These are phyloP conservation scores for Dermatemys mawii DNA, from an alignment of 2,113 vertebrate genomes.

Conservation along the genomic window DNA sequence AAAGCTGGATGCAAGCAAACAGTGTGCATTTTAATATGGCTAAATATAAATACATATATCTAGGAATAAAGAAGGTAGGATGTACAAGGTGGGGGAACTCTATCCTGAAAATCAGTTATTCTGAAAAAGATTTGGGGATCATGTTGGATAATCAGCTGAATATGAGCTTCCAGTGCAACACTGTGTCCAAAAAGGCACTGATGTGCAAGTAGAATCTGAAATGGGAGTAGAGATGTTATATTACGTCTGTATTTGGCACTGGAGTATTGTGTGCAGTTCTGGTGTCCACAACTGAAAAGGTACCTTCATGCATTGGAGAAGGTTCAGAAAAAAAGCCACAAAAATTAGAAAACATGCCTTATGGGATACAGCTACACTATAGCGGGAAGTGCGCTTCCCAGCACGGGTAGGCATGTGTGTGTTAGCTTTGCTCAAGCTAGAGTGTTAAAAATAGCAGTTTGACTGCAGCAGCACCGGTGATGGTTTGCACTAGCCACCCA, in stretches of 20 bases:
- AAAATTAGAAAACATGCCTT: neutral
- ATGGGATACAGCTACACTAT: neutral
- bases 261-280: neutral
- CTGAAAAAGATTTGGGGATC: too few relatives aligned
- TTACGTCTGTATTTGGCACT: neutral
- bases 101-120: too few relatives aligned
- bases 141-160: too few relatives aligned
- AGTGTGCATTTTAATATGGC: too few relatives aligned
- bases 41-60: too few relatives aligned
- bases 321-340: neutral
- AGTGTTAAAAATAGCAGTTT: neutral
- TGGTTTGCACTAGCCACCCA: neutral
- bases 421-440: neutral
- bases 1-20: too few relatives aligned
- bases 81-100: too few relatives aligned
- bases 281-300: neutral
- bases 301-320: neutral
- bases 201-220: neutral
- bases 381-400: neutral
- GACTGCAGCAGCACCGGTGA: neutral
- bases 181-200: neutral
- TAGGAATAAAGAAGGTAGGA: too few relatives aligned
- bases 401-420: neutral
- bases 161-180: too few relatives aligned
- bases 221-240: neutral